These are phyloP conservation scores for Coreoperca whiteheadi DNA, from an alignment of 2,113 vertebrate species.

Conservation along the genomic window DNA sequence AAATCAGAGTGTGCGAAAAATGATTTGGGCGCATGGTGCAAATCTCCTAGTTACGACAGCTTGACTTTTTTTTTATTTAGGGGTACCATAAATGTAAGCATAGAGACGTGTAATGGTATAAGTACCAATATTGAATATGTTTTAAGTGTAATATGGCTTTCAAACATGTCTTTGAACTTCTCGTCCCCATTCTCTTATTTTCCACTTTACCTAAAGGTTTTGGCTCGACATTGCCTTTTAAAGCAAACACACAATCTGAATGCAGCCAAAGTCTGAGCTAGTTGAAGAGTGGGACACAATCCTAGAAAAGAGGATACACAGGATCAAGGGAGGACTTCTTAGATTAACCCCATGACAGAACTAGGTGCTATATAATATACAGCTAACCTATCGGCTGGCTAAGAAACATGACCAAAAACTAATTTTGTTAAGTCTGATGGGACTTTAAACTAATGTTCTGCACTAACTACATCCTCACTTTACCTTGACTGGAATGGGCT, in stretches of 20 bases:
- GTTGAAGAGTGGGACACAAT: constrained; percentile 15
- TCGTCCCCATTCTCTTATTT: background rate
- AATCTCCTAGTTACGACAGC: background rate
- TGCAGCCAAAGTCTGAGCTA: constrained; percentile 27
- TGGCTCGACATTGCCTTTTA: background rate
- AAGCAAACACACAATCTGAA: background rate
- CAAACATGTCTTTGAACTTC: background rate
- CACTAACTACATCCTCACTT: constrained; percentile 49
- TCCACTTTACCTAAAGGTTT: background rate
- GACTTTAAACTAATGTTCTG: constrained; percentile 45
- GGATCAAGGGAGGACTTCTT: constrained; percentile 65
- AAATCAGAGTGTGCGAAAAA: no score
- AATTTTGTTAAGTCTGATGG: background rate
- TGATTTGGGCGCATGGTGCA: background rate
- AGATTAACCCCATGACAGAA: constrained; percentile 53
- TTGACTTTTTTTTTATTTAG: background rate
- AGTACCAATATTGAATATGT: background rate
- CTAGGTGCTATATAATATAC: constrained; percentile 45
- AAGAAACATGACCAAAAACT: constrained; percentile 35
- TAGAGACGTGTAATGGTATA: background rate
- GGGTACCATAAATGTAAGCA: background rate
- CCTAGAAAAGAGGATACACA: constrained; percentile 27
- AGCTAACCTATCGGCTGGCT: constrained; percentile 49
- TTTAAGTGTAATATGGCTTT: background rate
- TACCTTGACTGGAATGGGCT: constrained; percentile 23